Conservation (phyloP, 2,113 vertebrate genomes). For the Chinchilla lanigera region DNA sequence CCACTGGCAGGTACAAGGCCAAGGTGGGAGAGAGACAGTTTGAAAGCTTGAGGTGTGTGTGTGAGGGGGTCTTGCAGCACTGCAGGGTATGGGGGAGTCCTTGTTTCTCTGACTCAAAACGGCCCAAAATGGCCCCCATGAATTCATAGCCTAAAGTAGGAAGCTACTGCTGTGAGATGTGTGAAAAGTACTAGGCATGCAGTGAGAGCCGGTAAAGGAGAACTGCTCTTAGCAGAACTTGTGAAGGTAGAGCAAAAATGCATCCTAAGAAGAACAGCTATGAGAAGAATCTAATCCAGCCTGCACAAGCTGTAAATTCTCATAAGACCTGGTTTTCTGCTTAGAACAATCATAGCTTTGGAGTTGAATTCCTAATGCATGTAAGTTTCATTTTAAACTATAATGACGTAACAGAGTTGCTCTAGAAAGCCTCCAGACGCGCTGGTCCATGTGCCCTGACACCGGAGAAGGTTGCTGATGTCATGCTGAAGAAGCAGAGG, state of each 20-base stretch:
- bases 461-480: background rate
- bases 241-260: background rate
- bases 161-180: background rate
- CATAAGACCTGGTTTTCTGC: background rate
- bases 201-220: background rate
- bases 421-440: background rate
- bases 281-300: background rate
- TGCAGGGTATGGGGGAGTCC: background rate
- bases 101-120: background rate
- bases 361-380: background rate
- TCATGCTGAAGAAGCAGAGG: background rate
- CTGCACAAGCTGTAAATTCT: background rate
- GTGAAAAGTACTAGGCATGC: fast-evolving
- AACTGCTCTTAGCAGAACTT: background rate
- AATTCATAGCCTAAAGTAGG: background rate
- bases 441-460: fast-evolving
- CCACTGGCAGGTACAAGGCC: background rate
- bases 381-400: background rate
- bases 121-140: background rate
- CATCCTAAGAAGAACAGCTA: background rate
- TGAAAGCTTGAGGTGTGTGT: background rate
- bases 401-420: background rate
- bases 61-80: background rate
- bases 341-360: background rate
- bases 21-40: background rate